Conservation (phyloP, 2,888 invertebrate genomes). For the Beris morrisii region DNA sequence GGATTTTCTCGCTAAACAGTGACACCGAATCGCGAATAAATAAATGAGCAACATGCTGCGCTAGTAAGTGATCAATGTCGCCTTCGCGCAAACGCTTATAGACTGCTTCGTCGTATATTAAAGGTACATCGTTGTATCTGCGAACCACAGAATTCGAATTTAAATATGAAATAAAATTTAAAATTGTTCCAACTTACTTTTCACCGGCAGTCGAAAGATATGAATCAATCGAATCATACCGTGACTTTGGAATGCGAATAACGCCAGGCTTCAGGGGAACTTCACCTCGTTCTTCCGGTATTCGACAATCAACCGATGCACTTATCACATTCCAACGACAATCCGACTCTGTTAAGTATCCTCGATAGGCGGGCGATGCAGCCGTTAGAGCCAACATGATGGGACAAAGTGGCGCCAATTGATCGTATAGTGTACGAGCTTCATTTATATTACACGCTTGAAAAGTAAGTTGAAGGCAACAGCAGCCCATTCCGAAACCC, state of each 20-base stretch:
- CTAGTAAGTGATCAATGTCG: slow-evolving; percentile 89
- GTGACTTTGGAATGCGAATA: slow-evolving; percentile 87
- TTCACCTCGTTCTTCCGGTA: slow-evolving; percentile 85
- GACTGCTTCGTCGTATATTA: slow-evolving; percentile 82
- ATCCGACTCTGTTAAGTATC: slow-evolving; percentile 92
- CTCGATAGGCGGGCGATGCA: slow-evolving; percentile 92
- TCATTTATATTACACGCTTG: slow-evolving; percentile 92
- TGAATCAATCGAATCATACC: slow-evolving; percentile 97
- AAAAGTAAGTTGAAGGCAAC: slow-evolving; percentile 94
- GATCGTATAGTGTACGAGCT: slow-evolving; percentile 94
- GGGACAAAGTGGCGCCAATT: slow-evolving; percentile 94
- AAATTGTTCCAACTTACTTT: slow-evolving; percentile 55
- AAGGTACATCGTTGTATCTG: slow-evolving; percentile 90
- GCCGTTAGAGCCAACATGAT: slow-evolving; percentile 97
- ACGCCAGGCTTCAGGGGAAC: slow-evolving; percentile 71
- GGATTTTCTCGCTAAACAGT: slow-evolving; percentile 89
- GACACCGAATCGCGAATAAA: slow-evolving; percentile 97
- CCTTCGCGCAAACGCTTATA: slow-evolving; percentile 81
- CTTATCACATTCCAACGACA: slow-evolving; percentile 98
- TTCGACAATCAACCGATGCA: slow-evolving; percentile 93
- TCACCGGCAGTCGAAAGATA: slow-evolving; percentile 89
- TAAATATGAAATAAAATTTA: neutral
- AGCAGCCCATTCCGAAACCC: slow-evolving; percentile 99
- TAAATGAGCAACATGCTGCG: slow-evolving; percentile 95
- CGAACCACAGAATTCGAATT: slow-evolving; percentile 11